Base-by-base conservation (phyloP, 2,113 vertebrate species). In the Malurus elegans region DNA sequence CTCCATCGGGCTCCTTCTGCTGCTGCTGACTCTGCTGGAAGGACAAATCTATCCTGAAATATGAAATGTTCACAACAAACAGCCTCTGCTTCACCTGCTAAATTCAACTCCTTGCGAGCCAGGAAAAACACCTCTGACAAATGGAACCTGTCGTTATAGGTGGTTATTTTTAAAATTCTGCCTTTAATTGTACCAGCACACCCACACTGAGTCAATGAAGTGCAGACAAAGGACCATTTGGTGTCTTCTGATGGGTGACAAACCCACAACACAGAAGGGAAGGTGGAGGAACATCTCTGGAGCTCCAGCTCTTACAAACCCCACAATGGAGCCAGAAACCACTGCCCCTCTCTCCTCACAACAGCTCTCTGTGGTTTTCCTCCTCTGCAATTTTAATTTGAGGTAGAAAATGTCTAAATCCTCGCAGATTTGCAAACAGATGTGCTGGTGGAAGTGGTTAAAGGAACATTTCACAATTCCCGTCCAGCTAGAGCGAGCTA, bases 391-490 rank as follows among this genome's bases (percentile, higher is more conserved):
- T 90, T 93, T 95, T 40, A 74, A 81, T 75, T 95, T 82, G 67
- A 90, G 50, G 58, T 93, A 53, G 92, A 42, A 94, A 79, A 82
- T 3, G n/a, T 57, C 93, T 74, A 86, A 95, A 92, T 78, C 90
- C 75, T 90, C 31, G 1, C n/a, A 96, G 95, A 76, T 95, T 95
- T 95, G 71, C 81, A 80, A 91, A 90, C 91, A 95, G 79, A 96
- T 95, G 92, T 94, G 87, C 92, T 78, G 60, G 54, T 57, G 91
- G 80, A 93, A 93, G 89, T 64, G 92, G 93, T 94, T 94, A 94
- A 88, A 74, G 44, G 81, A 90, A 79, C 58, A 44, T 96, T 93
- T 90, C 74, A 62, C 51, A 62, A 60, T 74, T 89, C 86, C 56
- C 1, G 0, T 84, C 64, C 86, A 95, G 79, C 83, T 51, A 62